Evolutionary conservation across 2,113 vertebrate species (phyloP).

Genomic region (Otocyon megalotis): DNA sequence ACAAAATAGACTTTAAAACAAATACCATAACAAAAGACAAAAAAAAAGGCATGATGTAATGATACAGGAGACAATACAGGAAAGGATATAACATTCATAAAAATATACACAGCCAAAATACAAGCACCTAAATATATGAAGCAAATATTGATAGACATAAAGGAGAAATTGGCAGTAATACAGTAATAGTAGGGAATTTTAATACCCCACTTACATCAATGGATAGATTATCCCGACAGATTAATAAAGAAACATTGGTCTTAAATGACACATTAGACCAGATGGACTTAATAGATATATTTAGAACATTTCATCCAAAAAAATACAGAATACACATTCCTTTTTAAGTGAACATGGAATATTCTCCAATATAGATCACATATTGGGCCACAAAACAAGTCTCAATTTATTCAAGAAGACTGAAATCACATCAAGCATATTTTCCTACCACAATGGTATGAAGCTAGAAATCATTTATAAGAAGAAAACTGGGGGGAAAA

Average conservation of each 20-base stretch:
- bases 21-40: neutral
- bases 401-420: neutral
- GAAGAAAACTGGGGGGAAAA: neutral
- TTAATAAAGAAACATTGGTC: neutral
- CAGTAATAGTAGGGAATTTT: neutral
- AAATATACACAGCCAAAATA: neutral
- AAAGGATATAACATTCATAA: neutral
- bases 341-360: neutral
- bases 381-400: neutral
- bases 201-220: neutral
- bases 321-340: neutral
- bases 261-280: neutral
- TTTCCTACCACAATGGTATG: neutral
- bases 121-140: neutral
- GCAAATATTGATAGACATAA: neutral
- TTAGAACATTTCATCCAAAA: neutral
- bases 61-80: neutral
- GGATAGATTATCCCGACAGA: neutral
- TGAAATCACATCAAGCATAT: neutral
- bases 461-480: neutral
- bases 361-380: neutral
- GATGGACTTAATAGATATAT: neutral
- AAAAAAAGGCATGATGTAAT: neutral
- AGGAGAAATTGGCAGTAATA: neutral
- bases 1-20: neutral